Conservation (phyloP, 2,888 invertebrate genomes). For the Drosophila hamatofila region DNA sequence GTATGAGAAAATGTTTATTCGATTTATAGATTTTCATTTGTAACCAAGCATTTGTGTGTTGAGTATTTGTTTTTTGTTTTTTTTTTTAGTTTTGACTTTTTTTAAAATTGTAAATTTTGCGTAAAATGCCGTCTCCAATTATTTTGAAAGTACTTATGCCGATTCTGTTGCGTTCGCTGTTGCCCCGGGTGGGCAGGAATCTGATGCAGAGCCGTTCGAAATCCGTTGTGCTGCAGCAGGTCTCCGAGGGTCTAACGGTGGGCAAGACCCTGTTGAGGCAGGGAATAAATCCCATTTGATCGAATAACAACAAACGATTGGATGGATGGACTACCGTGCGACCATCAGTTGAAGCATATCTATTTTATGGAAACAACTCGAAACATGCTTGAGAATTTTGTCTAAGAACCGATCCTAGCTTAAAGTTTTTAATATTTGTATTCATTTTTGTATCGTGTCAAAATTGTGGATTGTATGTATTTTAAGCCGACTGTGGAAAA, state of each 20-base stretch:
- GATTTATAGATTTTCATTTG: neutral
- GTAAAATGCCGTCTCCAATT: neutral
- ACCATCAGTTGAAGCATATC: neutral
- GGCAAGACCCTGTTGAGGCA: neutral
- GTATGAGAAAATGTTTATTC: neutral
- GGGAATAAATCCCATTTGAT: neutral
- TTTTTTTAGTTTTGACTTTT: neutral
- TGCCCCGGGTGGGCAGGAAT: conserved; percentile 10
- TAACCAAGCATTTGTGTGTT: neutral
- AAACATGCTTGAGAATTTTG: neutral
- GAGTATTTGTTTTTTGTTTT: neutral
- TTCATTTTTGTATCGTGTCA: neutral
- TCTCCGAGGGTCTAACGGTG: neutral
- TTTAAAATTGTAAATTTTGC: conserved; percentile 1
- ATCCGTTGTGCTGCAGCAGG: neutral
- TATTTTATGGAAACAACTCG: neutral
- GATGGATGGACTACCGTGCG: neutral
- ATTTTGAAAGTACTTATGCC: conserved; percentile 1
- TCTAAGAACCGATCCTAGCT: neutral
- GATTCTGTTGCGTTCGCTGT: neutral
- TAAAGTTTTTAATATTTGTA: neutral
- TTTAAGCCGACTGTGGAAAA: too few relatives aligned
- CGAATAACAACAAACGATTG: neutral
- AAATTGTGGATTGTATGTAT: neutral
- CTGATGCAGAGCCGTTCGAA: conserved; percentile 8